These are phyloP conservation scores for Ramphastos sulfuratus DNA, from an alignment of 2,113 vertebrate genomes.

Conservation along the genomic window DNA sequence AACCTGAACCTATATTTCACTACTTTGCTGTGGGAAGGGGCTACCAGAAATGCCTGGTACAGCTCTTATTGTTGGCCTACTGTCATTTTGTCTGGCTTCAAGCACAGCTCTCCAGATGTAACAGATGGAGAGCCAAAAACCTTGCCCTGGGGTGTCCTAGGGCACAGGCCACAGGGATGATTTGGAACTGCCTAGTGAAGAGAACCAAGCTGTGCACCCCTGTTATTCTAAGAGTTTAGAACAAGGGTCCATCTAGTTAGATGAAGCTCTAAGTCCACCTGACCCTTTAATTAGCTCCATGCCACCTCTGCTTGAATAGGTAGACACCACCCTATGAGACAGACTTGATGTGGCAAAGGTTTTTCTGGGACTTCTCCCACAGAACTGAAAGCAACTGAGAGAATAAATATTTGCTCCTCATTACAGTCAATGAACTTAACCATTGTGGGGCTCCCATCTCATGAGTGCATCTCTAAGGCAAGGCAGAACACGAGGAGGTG, in stretches of 20 bases:
- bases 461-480: neutral
- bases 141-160: neutral
- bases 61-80: neutral
- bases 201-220: neutral
- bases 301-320: no score
- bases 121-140: neutral
- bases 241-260: no score
- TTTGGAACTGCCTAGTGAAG: neutral
- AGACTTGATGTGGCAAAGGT: no score
- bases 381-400: no score
- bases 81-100: neutral
- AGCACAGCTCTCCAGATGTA: neutral
- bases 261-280: no score
- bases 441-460: neutral
- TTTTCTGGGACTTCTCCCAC: no score
- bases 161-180: accelerated
- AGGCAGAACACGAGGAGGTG: neutral
- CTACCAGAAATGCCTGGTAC: neutral
- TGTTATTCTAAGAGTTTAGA: neutral
- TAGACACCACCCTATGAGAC: no score
- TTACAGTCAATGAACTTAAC: neutral
- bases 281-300: no score
- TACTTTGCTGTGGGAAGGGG: neutral
- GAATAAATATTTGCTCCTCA: neutral
- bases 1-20: neutral